Percentiles rank a stretch among this genome's conserved stretches.
phyloP scores from a whole-genome alignment of 2,113 vertebrate genomes.

The Oxygymnocypris stewartii region DNA sequence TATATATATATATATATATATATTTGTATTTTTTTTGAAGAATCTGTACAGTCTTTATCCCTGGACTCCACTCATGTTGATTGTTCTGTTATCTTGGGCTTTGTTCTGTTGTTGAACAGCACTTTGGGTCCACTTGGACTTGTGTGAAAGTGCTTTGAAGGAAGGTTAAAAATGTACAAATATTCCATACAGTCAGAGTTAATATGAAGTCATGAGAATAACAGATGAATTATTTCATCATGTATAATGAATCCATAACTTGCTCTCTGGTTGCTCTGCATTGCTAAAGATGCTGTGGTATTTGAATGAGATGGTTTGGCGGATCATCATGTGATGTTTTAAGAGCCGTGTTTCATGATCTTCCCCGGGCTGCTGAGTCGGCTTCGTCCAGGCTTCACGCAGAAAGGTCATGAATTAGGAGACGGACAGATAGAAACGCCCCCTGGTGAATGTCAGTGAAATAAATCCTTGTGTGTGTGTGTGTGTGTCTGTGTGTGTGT shows the following conservation, averaged over 20 bases:
- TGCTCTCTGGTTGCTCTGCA: not conserved
- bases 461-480: not conserved
- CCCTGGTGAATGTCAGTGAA: not conserved
- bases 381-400: not conserved
- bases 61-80: no score
- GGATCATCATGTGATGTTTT: not conserved
- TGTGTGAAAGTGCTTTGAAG: no score
- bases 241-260: not conserved
- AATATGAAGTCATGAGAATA: not conserved
- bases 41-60: no score
- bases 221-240: not conserved
- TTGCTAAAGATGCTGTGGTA: not conserved
- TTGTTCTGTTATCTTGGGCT: no score
- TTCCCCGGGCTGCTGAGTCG: not conserved
- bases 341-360: not conserved
- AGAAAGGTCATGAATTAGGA: not conserved
- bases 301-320: not conserved
- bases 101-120: no score
- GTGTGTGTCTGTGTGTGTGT: no score
- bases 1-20: no score
- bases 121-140: no score
- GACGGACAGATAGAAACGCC: not conserved
- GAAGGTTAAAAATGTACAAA: not conserved
- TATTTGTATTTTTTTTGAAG: no score
- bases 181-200: not conserved